These are phyloP conservation scores for Campoplex nolae DNA, from an alignment of 2,888 invertebrate species.

Conservation along the genomic window DNA sequence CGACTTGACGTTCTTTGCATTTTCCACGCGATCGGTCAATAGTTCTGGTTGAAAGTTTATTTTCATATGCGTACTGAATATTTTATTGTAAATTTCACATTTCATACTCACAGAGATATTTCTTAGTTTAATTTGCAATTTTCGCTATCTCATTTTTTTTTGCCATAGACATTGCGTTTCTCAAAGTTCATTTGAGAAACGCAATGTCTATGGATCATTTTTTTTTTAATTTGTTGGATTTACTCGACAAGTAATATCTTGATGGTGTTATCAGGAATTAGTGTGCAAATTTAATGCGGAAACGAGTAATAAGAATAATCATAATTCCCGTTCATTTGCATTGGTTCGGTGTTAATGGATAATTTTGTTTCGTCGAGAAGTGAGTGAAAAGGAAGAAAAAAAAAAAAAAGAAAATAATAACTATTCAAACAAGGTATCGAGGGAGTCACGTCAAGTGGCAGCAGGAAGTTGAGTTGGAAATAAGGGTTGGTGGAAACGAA, in stretches of 20 bases:
- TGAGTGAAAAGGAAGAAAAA: background rate
- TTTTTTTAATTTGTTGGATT: background rate
- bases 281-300: background rate
- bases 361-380: conserved; percentile 7
- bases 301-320: background rate
- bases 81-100: too few relatives aligned
- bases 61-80: too few relatives aligned
- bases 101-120: too few relatives aligned
- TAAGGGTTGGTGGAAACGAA: conserved; percentile 19
- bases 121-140: too few relatives aligned
- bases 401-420: conserved; percentile 11
- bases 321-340: background rate
- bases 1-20: too few relatives aligned
- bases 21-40: too few relatives aligned
- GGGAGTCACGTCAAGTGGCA: conserved; percentile 20
- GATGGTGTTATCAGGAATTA: background rate
- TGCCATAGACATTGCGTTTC: too few relatives aligned
- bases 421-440: conserved; percentile 54
- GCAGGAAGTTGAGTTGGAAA: conserved; percentile 25
- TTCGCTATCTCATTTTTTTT: too few relatives aligned
- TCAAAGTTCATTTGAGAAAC: too few relatives aligned
- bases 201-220: too few relatives aligned
- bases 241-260: background rate
- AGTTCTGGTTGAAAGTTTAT: too few relatives aligned
- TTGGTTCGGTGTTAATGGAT: conserved; percentile 4